These are phyloP conservation scores for Hydrophis major DNA, from an alignment of 2,797 vertebrate genomes.

Conservation along the genomic window DNA sequence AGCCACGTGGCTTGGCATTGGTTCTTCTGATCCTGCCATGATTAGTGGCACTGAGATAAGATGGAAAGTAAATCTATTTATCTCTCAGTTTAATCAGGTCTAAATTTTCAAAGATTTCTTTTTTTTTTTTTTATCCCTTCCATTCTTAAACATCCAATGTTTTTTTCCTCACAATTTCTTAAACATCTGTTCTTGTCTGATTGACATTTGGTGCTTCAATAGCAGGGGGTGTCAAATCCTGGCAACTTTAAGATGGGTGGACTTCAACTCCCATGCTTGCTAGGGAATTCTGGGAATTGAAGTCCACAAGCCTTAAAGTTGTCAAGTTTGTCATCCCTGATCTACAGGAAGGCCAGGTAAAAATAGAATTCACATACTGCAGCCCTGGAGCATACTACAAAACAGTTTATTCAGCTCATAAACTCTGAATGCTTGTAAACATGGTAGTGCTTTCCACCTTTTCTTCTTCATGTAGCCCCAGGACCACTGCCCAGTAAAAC, in stretches of 20 bases:
- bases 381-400: background rate
- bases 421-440: background rate
- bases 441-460: background rate
- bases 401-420: background rate
- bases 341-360: background rate
- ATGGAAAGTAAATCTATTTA: background rate
- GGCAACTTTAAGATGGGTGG: background rate
- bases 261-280: background rate
- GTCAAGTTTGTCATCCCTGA: background rate
- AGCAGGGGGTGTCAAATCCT: background rate
- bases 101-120: accelerated
- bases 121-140: background rate
- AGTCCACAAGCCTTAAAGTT: background rate
- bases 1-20: background rate
- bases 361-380: background rate
- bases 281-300: background rate
- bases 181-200: background rate
- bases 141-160: background rate
- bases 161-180: accelerated
- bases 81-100: background rate
- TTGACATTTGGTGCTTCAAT: background rate
- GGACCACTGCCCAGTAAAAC: background rate
- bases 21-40: background rate
- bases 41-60: background rate
- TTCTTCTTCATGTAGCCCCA: conserved; percentile 2